phyloP scores from a whole-genome alignment of 2,113 vertebrate genomes.

The Aspiorhynchus laticeps region DNA sequence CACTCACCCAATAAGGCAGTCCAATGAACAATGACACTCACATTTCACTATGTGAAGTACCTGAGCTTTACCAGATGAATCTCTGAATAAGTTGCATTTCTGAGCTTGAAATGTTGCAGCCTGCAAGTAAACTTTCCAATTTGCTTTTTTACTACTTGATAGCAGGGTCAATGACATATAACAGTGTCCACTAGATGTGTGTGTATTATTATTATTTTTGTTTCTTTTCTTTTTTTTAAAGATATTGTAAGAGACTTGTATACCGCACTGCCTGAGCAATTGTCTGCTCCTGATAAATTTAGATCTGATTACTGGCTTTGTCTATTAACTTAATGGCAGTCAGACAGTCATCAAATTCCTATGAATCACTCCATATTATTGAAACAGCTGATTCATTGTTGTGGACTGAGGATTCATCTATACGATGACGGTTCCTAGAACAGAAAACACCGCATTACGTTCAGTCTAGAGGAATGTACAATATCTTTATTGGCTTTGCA shows the following conservation, averaged over 20 bases:
- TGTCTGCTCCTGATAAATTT: not conserved
- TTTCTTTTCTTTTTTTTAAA: too few relatives aligned
- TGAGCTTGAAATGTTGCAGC: not conserved
- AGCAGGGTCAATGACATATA: not conserved
- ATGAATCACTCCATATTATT: not conserved
- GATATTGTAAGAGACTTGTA: not conserved
- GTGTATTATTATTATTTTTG: too few relatives aligned
- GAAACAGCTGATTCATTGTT: conserved; percentile 18
- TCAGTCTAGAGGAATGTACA: conserved; percentile 51
- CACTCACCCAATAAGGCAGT: not conserved
- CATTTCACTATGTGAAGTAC: not conserved
- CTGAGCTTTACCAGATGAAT: not conserved
- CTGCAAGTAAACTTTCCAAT: not conserved
- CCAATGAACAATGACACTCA: not conserved
- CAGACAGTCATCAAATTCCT: not conserved
- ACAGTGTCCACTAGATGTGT: not conserved
- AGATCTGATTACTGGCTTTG: not conserved
- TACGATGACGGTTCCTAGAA: not conserved
- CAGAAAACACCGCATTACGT: not conserved
- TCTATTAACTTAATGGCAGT: not conserved
- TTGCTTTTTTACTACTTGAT: conserved; percentile 2
- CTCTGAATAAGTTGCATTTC: not conserved
- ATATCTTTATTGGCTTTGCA: conserved; percentile 67
- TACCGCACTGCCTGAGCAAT: not conserved
- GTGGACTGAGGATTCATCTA: conserved; percentile 2